Percentiles rank a stretch among this genome's conserved stretches.
Conservation (phyloP, 2,888 invertebrate genomes). For the Asteroscopus sphinx region DNA sequence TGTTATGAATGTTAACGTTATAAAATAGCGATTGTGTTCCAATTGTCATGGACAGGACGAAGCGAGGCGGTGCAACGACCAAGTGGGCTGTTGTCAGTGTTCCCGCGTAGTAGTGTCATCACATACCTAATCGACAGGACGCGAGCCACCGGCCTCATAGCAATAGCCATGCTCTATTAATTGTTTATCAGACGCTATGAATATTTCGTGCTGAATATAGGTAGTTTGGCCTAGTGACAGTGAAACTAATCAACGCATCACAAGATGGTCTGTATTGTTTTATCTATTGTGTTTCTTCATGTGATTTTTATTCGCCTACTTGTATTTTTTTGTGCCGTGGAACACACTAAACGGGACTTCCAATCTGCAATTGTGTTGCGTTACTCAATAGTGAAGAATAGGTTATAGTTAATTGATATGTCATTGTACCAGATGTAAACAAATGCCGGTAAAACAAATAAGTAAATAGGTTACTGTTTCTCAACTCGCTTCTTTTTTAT, state of each 20-base stretch:
- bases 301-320: slow-evolving; percentile 5
- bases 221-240: slow-evolving; percentile 56
- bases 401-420: slow-evolving; percentile 6
- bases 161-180: slow-evolving; percentile 46
- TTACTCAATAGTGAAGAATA: background rate
- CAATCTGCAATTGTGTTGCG: background rate
- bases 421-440: slow-evolving; percentile 36
- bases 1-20: slow-evolving; percentile 42
- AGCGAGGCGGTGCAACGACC: slow-evolving; percentile 62
- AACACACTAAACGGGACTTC: slow-evolving; percentile 1
- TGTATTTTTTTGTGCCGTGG: background rate
- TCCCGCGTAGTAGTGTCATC: slow-evolving; percentile 65
- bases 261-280: slow-evolving; percentile 57
- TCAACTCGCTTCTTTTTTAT: slow-evolving; percentile 22
- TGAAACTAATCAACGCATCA: slow-evolving; percentile 46
- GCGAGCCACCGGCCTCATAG: slow-evolving; percentile 51
- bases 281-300: slow-evolving; percentile 8
- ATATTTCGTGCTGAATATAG: slow-evolving; percentile 49
- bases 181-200: slow-evolving; percentile 47
- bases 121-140: slow-evolving; percentile 66
- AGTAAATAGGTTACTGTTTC: slow-evolving; percentile 15
- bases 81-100: slow-evolving; percentile 54
- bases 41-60: slow-evolving; percentile 68
- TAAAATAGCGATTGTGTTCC: slow-evolving; percentile 64
- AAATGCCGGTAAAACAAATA: slow-evolving; percentile 6